Conservation (phyloP, 1,140 invertebrate species). For the Ceratitis capitata region DNA sequence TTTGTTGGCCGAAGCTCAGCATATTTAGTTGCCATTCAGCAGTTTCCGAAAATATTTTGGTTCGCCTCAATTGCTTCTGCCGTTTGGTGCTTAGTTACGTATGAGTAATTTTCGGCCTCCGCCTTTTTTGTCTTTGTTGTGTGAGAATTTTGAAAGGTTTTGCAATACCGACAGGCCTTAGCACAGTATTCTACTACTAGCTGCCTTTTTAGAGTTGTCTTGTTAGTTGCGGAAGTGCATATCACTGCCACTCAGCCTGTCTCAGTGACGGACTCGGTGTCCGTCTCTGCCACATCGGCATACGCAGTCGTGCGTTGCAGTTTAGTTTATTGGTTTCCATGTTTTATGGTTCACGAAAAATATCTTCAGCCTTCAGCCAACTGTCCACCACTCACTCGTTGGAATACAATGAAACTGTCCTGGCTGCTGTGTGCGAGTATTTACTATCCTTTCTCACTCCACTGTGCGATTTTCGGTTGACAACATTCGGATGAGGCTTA, state of each 20-base stretch:
- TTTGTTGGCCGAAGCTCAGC: background rate
- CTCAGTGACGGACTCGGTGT: background rate
- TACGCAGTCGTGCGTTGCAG: slow-evolving; percentile 26
- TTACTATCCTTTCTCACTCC: background rate
- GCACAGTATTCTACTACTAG: too few species aligned
- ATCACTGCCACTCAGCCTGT: slow-evolving; percentile 23
- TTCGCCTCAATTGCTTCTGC: background rate
- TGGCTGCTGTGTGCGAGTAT: background rate
- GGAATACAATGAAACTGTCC: background rate
- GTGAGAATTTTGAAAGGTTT: background rate
- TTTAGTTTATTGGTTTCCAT: slow-evolving; percentile 29
- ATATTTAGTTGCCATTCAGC: slow-evolving; percentile 8
- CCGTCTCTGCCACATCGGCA: background rate
- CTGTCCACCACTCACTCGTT: background rate
- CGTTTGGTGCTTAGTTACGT: background rate
- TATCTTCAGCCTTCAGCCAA: background rate
- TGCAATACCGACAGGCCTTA: background rate
- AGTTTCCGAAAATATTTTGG: background rate
- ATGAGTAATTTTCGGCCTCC: background rate
- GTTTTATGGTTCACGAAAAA: background rate
- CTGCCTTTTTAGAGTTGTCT: background rate
- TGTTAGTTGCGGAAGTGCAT: background rate
- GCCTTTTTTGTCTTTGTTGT: background rate
- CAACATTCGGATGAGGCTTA: background rate
- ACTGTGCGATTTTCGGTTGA: background rate